Evolutionary conservation across 2,888 invertebrate genomes (phyloP).

Genomic region (Eustalomyia histrio): DNA sequence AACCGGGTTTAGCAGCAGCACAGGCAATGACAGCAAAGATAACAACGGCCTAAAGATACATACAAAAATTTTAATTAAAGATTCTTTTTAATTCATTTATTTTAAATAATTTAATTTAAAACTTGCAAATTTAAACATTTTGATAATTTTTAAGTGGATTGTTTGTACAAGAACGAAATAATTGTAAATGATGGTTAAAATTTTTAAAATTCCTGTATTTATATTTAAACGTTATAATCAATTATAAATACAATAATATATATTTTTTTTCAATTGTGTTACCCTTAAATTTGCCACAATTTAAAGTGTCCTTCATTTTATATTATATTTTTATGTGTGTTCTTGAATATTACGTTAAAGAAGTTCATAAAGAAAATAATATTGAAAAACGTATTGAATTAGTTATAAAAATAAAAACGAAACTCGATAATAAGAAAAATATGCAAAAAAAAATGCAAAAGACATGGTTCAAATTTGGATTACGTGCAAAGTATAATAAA

Average conservation of each 20-base stretch:
- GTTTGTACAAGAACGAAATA: neutral
- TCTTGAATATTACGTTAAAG: neutral
- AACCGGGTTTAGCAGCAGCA: slow-evolving; percentile 75
- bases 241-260: neutral
- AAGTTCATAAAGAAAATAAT: neutral
- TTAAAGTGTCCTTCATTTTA: neutral
- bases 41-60: slow-evolving; percentile 65
- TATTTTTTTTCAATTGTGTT: too few relatives aligned
- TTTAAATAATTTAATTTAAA: too few relatives aligned
- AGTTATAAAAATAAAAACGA: too few relatives aligned
- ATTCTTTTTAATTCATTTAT: too few relatives aligned
- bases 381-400: neutral
- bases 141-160: neutral
- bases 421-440: too few relatives aligned
- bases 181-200: slow-evolving; percentile 1
- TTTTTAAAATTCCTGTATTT: neutral
- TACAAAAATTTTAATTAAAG: too few relatives aligned
- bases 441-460: too few relatives aligned
- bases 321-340: neutral
- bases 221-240: neutral
- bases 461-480: too few relatives aligned
- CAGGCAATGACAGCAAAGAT: slow-evolving; percentile 73
- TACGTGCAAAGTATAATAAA: neutral
- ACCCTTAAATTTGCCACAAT: too few relatives aligned
- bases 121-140: slow-evolving; percentile 41